These are phyloP conservation scores for Pedetes capensis DNA, from an alignment of 2,113 vertebrate genomes.

Conservation along the genomic window DNA sequence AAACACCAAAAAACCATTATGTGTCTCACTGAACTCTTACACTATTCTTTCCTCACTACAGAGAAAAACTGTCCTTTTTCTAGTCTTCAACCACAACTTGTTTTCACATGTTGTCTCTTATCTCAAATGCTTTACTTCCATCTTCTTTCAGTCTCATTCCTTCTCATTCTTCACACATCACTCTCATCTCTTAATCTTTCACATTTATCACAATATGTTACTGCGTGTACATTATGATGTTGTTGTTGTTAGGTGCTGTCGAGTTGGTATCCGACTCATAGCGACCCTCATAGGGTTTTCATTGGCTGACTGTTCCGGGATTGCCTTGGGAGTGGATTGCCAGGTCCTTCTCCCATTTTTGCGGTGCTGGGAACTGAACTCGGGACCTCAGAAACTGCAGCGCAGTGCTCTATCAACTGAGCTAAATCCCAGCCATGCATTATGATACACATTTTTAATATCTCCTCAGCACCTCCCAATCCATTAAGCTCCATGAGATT, in stretches of 20 bases:
- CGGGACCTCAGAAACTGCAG: too few relatives aligned
- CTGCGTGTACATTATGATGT: neutral
- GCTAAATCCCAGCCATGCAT: too few relatives aligned
- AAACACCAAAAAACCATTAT: too few relatives aligned
- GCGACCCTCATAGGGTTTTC: too few relatives aligned
- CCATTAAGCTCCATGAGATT: neutral
- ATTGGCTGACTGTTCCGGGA: too few relatives aligned
- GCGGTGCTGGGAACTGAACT: too few relatives aligned
- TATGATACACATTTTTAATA: neutral
- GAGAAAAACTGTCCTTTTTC: neutral
- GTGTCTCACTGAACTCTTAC: neutral
- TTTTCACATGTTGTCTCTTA: neutral
- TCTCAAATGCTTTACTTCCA: neutral
- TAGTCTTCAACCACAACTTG: neutral
- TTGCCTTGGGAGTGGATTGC: too few relatives aligned
- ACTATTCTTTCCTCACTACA: neutral
- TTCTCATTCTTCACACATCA: neutral
- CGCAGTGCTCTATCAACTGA: too few relatives aligned
- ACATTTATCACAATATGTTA: neutral
- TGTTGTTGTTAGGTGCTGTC: too few relatives aligned
- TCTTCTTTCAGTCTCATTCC: neutral
- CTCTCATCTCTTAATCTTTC: neutral
- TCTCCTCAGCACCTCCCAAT: neutral
- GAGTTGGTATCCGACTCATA: too few relatives aligned
- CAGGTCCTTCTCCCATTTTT: too few relatives aligned